A percentile compares a stretch with the other conserved stretches of the same genome.
Evolutionary conservation across 1,140 invertebrate genomes (phyloP).

Genomic region (Drosophila dunni): DNA sequence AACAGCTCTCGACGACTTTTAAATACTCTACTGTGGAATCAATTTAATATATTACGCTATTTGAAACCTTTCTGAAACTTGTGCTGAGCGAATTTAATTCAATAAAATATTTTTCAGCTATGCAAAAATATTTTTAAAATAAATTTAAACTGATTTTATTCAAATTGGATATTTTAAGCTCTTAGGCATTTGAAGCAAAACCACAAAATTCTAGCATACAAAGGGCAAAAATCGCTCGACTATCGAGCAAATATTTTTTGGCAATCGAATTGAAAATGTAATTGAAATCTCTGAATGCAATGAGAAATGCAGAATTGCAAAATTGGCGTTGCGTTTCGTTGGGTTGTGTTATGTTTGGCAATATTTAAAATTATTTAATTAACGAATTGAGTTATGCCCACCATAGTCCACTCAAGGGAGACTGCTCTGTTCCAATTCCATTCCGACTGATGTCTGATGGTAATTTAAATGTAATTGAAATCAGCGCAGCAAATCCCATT

Average conservation of each 20-base stretch:
- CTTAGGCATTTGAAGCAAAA: not conserved
- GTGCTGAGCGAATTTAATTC: too few species aligned
- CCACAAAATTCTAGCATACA: conserved; percentile 3
- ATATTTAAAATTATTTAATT: conserved; percentile 83
- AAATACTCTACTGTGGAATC: not conserved
- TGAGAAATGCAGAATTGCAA: conserved; percentile 37
- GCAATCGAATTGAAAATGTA: conserved; percentile 60
- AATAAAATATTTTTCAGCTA: too few species aligned
- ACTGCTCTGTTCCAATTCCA: not conserved
- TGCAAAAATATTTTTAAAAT: not conserved
- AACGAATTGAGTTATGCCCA: conserved; percentile 78
- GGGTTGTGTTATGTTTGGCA: conserved; percentile 67
- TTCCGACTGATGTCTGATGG: conserved; percentile 41
- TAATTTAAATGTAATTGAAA: conserved; percentile 81
- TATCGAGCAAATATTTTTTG: conserved; percentile 3
- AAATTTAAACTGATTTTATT: not conserved
- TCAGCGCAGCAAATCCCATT: conserved; percentile 68
- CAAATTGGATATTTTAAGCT: not conserved
- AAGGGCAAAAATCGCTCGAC: conserved; percentile 2
- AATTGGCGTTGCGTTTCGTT: conserved; percentile 30
- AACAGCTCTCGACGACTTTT: not conserved
- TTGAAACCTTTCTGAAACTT: too few species aligned
- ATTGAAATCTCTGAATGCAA: conserved; percentile 77
- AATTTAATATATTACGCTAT: too few species aligned
- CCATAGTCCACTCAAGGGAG: conserved; percentile 20